Percentiles rank a stretch among this genome's conserved stretches.
Conservation (phyloP, 2,797 vertebrate genomes). For the Delichon dasypus region DNA sequence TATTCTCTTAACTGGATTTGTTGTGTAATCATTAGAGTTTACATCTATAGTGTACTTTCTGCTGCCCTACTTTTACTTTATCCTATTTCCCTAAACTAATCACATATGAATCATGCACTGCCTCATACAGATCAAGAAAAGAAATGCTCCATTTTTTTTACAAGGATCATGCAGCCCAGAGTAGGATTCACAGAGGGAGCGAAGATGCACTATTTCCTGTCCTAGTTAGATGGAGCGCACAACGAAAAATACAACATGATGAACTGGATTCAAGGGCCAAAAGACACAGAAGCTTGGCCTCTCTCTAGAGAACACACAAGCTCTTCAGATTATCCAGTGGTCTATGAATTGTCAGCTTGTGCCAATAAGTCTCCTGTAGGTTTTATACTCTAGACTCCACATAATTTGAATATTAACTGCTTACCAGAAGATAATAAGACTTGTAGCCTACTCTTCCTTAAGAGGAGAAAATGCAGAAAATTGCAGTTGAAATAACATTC, state of each 20-base stretch:
- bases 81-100: not conserved
- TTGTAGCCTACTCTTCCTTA: not conserved
- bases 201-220: not conserved
- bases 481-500: not conserved
- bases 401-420: not conserved
- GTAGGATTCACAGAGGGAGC: not conserved
- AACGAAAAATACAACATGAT: not conserved
- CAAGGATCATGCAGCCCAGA: not conserved
- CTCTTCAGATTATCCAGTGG: not conserved
- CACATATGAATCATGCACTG: not conserved
- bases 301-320: not conserved
- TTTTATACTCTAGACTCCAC: not conserved
- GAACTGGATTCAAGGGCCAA: not conserved
- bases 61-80: not conserved
- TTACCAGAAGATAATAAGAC: not conserved
- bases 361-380: not conserved
- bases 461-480: slow-evolving; percentile 9
- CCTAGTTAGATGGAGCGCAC: not conserved
- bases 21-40: not conserved
- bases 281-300: not conserved
- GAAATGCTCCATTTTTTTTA: not conserved
- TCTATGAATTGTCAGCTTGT: not conserved
- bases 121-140: not conserved
- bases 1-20: not conserved
- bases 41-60: not conserved